Evolutionary conservation across 1,140 invertebrate species (phyloP).

Genomic region (Drosophila ogumai): DNA sequence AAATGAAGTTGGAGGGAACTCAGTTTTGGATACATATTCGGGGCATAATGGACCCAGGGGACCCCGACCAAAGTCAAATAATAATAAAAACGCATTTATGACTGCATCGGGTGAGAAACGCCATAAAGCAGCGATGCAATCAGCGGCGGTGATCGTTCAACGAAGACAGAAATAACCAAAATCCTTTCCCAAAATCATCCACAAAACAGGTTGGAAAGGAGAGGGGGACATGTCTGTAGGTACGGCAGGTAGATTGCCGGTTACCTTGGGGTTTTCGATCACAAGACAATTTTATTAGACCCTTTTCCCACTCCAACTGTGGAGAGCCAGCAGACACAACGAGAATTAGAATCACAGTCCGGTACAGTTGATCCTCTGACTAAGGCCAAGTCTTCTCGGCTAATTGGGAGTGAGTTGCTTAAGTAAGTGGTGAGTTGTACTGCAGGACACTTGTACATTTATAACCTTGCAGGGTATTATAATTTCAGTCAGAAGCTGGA

Average conservation of each 20-base stretch:
- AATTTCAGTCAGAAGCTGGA: too few relatives aligned
- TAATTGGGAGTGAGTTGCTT: neutral
- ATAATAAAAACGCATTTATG: constrained; percentile 80
- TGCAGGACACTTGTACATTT: too few relatives aligned
- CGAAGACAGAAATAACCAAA: constrained; percentile 38
- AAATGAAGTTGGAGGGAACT: constrained; percentile 6
- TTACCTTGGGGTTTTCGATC: constrained; percentile 69
- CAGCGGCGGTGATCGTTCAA: constrained; percentile 57
- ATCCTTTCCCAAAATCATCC: constrained; percentile 61
- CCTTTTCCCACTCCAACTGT: constrained; percentile 36
- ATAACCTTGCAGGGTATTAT: too few relatives aligned
- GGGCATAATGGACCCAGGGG: constrained; percentile 22
- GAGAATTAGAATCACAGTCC: constrained; percentile 8
- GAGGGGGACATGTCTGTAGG: constrained; percentile 4
- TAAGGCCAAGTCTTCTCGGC: neutral
- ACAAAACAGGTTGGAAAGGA: constrained; percentile 67
- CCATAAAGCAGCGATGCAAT: constrained; percentile 51
- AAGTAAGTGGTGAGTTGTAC: too few relatives aligned
- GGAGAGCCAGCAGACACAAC: neutral
- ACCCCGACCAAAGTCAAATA: constrained; percentile 37
- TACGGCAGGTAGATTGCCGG: constrained; percentile 63
- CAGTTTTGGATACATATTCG: constrained; percentile 59
- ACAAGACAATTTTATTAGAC: constrained; percentile 79
- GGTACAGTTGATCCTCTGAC: constrained; percentile 23
- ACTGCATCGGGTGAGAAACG: constrained; percentile 70